A percentile compares a stretch with the other conserved stretches of the same genome.
phyloP scores from a whole-genome alignment of 2,888 invertebrate species.

The Drosophila percnosoma region DNA sequence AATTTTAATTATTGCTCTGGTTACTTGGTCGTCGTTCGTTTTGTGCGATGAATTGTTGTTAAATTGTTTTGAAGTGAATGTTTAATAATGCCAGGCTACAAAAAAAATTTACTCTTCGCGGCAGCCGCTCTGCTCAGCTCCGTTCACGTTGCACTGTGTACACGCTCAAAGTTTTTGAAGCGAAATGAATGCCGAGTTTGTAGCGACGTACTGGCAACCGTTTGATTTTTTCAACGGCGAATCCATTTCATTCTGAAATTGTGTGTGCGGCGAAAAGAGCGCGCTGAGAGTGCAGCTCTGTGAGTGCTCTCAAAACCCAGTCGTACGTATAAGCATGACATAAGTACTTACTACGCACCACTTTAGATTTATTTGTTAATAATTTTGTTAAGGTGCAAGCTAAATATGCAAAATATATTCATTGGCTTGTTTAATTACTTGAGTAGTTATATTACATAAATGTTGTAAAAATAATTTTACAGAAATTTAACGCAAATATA shows the following conservation, averaged over 20 bases:
- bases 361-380: accelerated
- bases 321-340: conserved; percentile 31
- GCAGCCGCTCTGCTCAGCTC: conserved; percentile 61
- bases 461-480: neutral
- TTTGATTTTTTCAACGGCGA: conserved; percentile 64
- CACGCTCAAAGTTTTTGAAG: conserved; percentile 77
- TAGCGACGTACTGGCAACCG: conserved; percentile 60
- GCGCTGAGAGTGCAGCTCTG: conserved; percentile 23
- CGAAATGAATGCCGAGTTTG: conserved; percentile 77
- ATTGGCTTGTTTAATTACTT: neutral
- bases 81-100: conserved; percentile 57
- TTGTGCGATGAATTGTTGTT: conserved; percentile 46
- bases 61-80: conserved; percentile 55
- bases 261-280: conserved; percentile 58
- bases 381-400: neutral
- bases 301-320: conserved; percentile 39
- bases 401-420: too few relatives aligned
- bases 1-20: conserved; percentile 40
- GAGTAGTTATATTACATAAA: neutral
- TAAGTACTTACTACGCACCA: conserved; percentile 1
- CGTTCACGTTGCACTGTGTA: conserved; percentile 71
- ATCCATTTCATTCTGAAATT: conserved; percentile 77
- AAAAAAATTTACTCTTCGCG: conserved; percentile 61
- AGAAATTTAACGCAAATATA: neutral
- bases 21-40: conserved; percentile 51